phyloP scores from a whole-genome alignment of 2,113 vertebrate genomes.

The Sisor rabdophorus region DNA sequence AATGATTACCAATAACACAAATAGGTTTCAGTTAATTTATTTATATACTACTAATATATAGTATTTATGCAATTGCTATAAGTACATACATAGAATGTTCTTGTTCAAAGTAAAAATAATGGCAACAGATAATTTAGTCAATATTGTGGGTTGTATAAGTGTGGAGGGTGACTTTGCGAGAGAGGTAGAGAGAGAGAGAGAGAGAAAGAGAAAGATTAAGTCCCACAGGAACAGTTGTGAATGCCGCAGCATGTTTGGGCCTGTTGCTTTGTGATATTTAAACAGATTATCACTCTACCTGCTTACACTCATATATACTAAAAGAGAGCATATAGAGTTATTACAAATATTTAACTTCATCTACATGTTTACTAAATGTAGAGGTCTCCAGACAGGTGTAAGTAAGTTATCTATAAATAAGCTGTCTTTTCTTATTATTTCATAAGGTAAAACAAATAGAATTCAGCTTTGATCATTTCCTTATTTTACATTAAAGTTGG shows the following conservation, averaged over 20 bases:
- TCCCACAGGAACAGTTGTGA: constrained; percentile 34
- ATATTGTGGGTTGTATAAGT: neutral
- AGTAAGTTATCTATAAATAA: neutral
- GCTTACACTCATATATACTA: constrained; percentile 27
- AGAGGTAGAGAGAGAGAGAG: neutral
- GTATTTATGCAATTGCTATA: no score
- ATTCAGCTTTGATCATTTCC: neutral
- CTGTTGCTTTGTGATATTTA: constrained; percentile 44
- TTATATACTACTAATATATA: neutral
- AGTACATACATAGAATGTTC: neutral
- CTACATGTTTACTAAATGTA: neutral
- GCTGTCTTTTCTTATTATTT: neutral
- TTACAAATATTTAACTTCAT: neutral
- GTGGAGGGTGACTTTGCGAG: neutral
- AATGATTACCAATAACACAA: neutral
- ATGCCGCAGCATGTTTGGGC: constrained; percentile 41
- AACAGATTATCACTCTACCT: constrained; percentile 26
- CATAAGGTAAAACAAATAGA: neutral
- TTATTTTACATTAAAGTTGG: neutral
- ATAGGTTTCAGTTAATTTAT: neutral
- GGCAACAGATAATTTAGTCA: neutral
- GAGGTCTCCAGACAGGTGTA: neutral
- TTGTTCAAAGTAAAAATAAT: neutral
- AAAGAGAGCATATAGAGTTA: constrained; percentile 12
- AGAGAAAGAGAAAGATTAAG: constrained; percentile 13